Percentiles rank a stretch among this genome's conserved stretches.
These are phyloP conservation scores for Solea solea DNA, from an alignment of 2,113 vertebrate genomes.

Conservation along the genomic window DNA sequence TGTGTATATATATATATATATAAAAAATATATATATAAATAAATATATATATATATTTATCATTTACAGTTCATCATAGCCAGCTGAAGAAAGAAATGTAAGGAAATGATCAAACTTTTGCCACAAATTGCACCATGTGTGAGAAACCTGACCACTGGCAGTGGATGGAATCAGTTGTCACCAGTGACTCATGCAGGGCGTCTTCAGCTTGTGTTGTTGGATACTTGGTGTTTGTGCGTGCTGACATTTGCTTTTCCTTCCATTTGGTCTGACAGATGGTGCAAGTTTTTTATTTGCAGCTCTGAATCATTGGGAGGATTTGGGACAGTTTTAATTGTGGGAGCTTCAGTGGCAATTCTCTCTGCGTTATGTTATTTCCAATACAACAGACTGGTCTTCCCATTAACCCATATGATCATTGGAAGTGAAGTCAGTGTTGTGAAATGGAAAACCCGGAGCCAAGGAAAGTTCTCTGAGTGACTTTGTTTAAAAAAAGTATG, in stretches of 20 bases:
- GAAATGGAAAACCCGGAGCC: not conserved
- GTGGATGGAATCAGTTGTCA: constrained; percentile 14
- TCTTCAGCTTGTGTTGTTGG: constrained; percentile 35
- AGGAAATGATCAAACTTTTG: too few relatives aligned
- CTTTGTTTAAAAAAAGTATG: not conserved
- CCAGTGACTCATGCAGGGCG: constrained; percentile 3
- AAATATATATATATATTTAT: too few relatives aligned
- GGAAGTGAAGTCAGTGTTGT: constrained; percentile 1
- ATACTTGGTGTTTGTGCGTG: constrained; percentile 28
- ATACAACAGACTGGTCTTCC: constrained; percentile 14
- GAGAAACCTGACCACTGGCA: constrained; percentile 7
- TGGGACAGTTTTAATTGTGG: constrained; percentile 19
- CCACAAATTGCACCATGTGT: constrained; percentile 1
- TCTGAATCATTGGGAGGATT: constrained; percentile 24
- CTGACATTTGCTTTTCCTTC: constrained; percentile 25
- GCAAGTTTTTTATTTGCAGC: constrained; percentile 22
- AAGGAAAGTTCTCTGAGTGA: not conserved
- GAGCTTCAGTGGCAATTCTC: constrained; percentile 12
- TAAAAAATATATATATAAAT: too few relatives aligned
- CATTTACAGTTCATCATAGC: too few relatives aligned
- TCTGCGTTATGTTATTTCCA: constrained; percentile 36
- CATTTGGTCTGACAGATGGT: constrained; percentile 41
- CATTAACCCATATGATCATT: constrained; percentile 17
- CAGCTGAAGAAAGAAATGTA: too few relatives aligned
- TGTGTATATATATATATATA: too few relatives aligned